A percentile compares a stretch with the other conserved stretches of the same genome.
Evolutionary conservation across 2,797 vertebrate species (phyloP).

Genomic region (Intellagama lesueurii): DNA sequence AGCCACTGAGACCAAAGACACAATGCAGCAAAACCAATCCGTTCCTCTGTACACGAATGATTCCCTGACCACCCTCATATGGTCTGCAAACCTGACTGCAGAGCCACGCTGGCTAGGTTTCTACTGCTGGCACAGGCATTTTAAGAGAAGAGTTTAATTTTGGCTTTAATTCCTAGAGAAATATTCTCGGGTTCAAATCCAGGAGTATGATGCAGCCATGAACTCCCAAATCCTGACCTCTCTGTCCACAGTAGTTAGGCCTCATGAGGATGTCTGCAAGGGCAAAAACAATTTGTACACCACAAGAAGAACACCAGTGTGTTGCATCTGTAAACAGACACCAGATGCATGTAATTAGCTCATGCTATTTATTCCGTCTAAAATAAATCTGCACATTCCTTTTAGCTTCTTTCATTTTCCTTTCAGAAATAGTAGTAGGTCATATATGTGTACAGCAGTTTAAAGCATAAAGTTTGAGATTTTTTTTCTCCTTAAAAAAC

Average conservation of each 20-base stretch:
- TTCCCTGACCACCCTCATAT: no score
- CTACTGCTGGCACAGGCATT: background rate
- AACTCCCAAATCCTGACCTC: background rate
- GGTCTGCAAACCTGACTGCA: background rate
- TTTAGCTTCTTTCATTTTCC: slow-evolving; percentile 67
- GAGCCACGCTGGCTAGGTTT: background rate
- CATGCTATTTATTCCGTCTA: slow-evolving; percentile 44
- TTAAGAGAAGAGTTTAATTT: background rate
- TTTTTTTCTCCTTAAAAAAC: background rate
- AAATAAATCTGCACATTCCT: slow-evolving; percentile 56
- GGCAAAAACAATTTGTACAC: background rate
- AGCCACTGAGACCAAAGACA: background rate
- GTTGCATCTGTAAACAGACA: slow-evolving; percentile 60
- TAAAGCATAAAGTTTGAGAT: background rate
- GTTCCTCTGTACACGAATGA: background rate
- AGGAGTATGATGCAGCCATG: no score
- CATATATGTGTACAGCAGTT: background rate
- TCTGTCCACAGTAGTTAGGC: slow-evolving; percentile 32
- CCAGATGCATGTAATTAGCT: slow-evolving; percentile 63
- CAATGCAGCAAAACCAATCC: no score
- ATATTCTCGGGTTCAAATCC: background rate
- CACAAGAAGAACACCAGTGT: background rate
- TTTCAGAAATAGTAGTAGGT: slow-evolving; percentile 53
- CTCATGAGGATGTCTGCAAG: slow-evolving; percentile 49
- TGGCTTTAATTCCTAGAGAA: background rate